Evolutionary conservation across 2,113 vertebrate species (phyloP), one percentile per base, ranked within the genome.

Genomic region (Mellivora capensis): DNA sequence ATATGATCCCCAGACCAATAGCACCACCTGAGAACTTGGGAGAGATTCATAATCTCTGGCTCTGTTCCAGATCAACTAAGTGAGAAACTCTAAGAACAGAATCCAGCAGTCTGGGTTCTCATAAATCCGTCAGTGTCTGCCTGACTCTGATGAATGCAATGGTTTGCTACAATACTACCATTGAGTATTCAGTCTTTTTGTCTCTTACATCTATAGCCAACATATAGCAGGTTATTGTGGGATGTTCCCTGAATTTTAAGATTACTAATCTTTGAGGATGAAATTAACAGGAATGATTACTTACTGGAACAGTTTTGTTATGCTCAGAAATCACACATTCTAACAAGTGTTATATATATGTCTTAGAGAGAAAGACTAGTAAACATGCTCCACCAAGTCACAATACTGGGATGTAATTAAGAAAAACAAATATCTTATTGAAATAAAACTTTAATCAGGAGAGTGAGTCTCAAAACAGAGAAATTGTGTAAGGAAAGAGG

Each of bases 41-140:
- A 92, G 34, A 96, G 76, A 54, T 77, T 59, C 8, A 69, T 67
- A 85, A 37, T 79, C 47, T 61, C 54, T 85, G 47, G 18, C 12
- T n/a, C 20, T 61, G 3, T 84, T 20, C 20, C 90, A 85, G 83
- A 85, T 12, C 67, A 79, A 59, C 20, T 61, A 18, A 88, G 37
- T 44, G 52, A 77, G 31, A 82, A 62, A 69, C 31, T 88, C 31
- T 49, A 20, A 57, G 4, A 69, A 21, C 42, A 80, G 15, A 49
- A 62, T 25, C 23, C 31, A 62, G 47, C 81, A 59, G 10, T 21
- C 71, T 67, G 47, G 39, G 47, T 62, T 76, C 67, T 69, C n/a
- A 39, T 15, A 49, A 72, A 25, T 21, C 31, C 34, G 15, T 0
- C 1, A 12, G 6, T 12, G 1, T 9, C 17, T 6, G 0, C 0